phyloP scores from a whole-genome alignment of 2,888 invertebrate species.

The Andrena fulva region DNA sequence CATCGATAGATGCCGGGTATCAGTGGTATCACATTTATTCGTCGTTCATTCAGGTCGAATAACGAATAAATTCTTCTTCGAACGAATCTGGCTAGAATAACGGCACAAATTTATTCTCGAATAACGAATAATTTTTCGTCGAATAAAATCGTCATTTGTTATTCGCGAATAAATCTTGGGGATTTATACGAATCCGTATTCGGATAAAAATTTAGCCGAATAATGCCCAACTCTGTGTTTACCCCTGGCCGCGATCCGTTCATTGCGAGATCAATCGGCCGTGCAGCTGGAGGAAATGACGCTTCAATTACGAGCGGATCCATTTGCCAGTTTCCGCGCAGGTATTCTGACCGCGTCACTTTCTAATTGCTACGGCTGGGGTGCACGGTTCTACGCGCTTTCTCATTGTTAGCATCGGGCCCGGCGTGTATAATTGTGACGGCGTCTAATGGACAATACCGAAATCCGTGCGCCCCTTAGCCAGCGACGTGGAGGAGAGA shows the following conservation, averaged over 20 bases:
- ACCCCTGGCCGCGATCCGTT: neutral
- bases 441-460: conserved; percentile 76
- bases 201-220: too few relatives aligned
- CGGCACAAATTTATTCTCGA: too few relatives aligned
- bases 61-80: too few relatives aligned
- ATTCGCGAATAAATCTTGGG: too few relatives aligned
- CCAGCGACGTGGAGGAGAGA: conserved; percentile 47
- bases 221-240: too few relatives aligned
- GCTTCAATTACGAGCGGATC: neutral
- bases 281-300: neutral
- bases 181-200: too few relatives aligned
- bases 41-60: too few relatives aligned
- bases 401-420: conserved; percentile 55
- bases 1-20: too few relatives aligned
- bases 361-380: conserved; percentile 31
- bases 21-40: too few relatives aligned
- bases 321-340: conserved; percentile 16
- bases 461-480: conserved; percentile 57
- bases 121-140: too few relatives aligned
- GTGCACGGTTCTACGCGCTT: conserved; percentile 29
- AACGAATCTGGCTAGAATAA: too few relatives aligned
- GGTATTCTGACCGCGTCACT: conserved; percentile 26
- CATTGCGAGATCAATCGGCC: neutral
- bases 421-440: conserved; percentile 72
- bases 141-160: too few relatives aligned